Conservation (phyloP, 2,113 vertebrate species). For the Macrotis lagotis region DNA sequence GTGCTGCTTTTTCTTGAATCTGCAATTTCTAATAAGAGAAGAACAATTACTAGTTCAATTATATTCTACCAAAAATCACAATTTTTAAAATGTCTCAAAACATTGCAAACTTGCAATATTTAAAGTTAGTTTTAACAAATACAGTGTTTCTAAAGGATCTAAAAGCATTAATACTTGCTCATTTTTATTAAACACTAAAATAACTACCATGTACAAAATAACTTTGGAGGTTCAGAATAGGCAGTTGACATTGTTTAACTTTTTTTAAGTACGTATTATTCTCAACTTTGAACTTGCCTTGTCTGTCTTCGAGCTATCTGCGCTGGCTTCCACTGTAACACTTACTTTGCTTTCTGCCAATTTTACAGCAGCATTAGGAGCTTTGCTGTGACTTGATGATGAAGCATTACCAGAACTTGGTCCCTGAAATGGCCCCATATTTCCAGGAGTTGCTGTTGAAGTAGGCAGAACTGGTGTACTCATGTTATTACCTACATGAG, state of each 20-base stretch:
- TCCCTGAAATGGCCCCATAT: conserved; percentile 81
- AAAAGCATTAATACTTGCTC: conserved; percentile 38
- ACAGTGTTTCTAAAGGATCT: conserved; percentile 47
- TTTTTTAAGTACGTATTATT: conserved; percentile 36
- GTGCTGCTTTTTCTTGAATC: conserved; percentile 96
- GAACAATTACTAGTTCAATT: conserved; percentile 25
- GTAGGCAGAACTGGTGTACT: conserved; percentile 85
- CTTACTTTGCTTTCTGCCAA: conserved; percentile 84
- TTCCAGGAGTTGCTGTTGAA: conserved; percentile 83
- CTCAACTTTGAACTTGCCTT: conserved; percentile 88
- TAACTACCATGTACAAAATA: not conserved
- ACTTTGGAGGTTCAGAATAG: not conserved
- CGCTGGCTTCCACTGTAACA: conserved; percentile 89
- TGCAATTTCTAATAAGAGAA: conserved; percentile 88
- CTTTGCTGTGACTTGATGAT: conserved; percentile 87
- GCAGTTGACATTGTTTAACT: not conserved
- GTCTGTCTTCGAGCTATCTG: conserved; percentile 97
- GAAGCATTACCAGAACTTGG: conserved; percentile 85
- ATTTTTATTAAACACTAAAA: conserved; percentile 13
- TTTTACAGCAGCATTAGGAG: conserved; percentile 85
- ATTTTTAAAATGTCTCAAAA: conserved; percentile 41
- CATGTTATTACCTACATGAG: conserved; percentile 85
- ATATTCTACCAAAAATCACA: not conserved
- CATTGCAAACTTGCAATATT: not conserved
- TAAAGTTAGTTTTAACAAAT: conserved; percentile 16